phyloP scores from a whole-genome alignment of 2,888 invertebrate genomes.

The Pristionchus mayeri region DNA sequence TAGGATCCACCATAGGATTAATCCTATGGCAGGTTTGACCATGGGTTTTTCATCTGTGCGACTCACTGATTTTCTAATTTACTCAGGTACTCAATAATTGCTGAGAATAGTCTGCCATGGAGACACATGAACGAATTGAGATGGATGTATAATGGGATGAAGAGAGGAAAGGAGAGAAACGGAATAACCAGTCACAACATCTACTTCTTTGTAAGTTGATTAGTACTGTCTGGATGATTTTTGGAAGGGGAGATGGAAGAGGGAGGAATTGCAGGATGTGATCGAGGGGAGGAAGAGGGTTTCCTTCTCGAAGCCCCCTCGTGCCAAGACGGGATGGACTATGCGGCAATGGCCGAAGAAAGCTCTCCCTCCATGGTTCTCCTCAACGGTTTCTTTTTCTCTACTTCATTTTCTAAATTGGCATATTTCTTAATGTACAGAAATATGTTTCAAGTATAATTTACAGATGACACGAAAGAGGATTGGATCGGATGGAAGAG shows the following conservation, averaged over 20 bases:
- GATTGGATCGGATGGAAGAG: background rate
- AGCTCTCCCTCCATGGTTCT: background rate
- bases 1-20: no score
- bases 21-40: no score
- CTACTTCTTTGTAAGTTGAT: slow-evolving; percentile 29
- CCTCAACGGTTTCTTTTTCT: background rate
- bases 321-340: slow-evolving; percentile 5
- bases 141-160: slow-evolving; percentile 13
- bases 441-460: no score
- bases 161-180: background rate
- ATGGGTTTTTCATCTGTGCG: background rate
- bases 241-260: no score
- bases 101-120: slow-evolving; percentile 3
- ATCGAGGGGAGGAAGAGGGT: background rate
- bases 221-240: background rate
- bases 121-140: background rate
- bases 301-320: background rate
- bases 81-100: slow-evolving; percentile 2
- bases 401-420: no score
- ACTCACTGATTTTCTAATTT: no score
- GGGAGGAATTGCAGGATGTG: no score
- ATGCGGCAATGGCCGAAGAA: background rate
- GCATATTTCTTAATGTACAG: no score
- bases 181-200: slow-evolving; percentile 11
- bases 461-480: background rate